phyloP scores from a whole-genome alignment of 2,113 vertebrate genomes.

The Hiodon alosoides region DNA sequence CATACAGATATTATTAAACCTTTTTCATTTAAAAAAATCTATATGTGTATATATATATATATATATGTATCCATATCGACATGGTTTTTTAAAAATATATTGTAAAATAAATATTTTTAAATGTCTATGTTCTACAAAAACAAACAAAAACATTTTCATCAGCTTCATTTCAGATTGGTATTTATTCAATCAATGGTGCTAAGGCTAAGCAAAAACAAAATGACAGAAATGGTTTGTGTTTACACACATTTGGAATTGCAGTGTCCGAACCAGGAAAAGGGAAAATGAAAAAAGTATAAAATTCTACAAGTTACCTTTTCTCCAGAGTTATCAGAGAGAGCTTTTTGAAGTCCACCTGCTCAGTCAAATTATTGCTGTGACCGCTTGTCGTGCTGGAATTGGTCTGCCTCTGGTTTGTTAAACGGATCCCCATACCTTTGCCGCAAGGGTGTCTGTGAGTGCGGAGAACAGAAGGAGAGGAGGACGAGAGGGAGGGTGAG shows the following conservation, averaged over 20 bases:
- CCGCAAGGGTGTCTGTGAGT: background rate
- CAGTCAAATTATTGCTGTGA: background rate
- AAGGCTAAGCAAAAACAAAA: too few relatives aligned
- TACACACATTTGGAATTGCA: background rate
- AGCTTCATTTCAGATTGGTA: too few relatives aligned
- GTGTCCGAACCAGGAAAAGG: background rate
- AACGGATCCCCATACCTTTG: constrained; percentile 24
- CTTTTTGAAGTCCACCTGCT: background rate
- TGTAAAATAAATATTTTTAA: too few relatives aligned
- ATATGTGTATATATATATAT: too few relatives aligned
- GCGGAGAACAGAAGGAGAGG: constrained; percentile 21
- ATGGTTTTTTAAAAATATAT: too few relatives aligned
- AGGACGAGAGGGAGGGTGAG: background rate
- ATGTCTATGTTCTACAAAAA: too few relatives aligned
- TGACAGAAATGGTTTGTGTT: too few relatives aligned
- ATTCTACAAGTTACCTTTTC: constrained; percentile 32
- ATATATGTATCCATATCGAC: too few relatives aligned
- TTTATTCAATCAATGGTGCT: too few relatives aligned
- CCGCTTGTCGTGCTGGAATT: background rate
- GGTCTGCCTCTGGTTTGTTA: background rate
- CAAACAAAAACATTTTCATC: too few relatives aligned
- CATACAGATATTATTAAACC: too few relatives aligned
- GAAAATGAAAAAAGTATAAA: background rate
- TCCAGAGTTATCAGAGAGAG: background rate
- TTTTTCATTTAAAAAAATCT: too few relatives aligned